Evolutionary conservation across 2,888 invertebrate species (phyloP), one percentile per base, ranked within the genome.

Genomic region (Leptarthrus brevirostris): DNA sequence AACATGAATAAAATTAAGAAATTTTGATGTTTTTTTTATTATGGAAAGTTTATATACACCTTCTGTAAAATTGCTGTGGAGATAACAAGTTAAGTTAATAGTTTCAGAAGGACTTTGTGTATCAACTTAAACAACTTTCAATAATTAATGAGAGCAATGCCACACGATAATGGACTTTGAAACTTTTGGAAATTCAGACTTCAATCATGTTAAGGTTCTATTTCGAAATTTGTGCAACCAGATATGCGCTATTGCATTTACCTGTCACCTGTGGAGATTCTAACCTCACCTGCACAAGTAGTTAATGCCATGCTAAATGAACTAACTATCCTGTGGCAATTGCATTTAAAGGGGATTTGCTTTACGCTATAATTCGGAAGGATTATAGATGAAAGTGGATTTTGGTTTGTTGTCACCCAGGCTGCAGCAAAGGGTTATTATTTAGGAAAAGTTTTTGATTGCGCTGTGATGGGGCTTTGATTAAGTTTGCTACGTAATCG

Each of bases 1-100:
- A 61, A 30, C 73, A 69, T 1, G 18, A 22, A 44, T 22, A 36
- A 18, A 58, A 18, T 58, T 14, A 34, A 22, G n/a, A n/a, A n/a
- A n/a, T n/a, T n/a, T n/a, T n/a, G n/a, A n/a, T n/a, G n/a, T n/a
- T n/a, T n/a, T n/a, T n/a, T n/a, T n/a, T n/a, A n/a, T n/a, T n/a
- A n/a, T n/a, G n/a, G n/a, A n/a, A n/a, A n/a, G n/a, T n/a, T n/a
- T n/a, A n/a, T n/a, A n/a, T n/a, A n/a, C n/a, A n/a, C n/a, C n/a
- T n/a, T n/a, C n/a, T n/a, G n/a, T n/a, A n/a, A n/a, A n/a, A n/a
- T n/a, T n/a, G n/a, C n/a, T n/a, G n/a, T n/a, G n/a, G n/a, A n/a
- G n/a, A n/a, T n/a, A n/a, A n/a, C n/a, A n/a, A n/a, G n/a, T n/a
- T n/a, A n/a, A n/a, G n/a, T n/a, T n/a, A n/a, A n/a, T n/a, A n/a